These are phyloP conservation scores for Phoeniculus purpureus DNA, from an alignment of 2,797 vertebrate species.

Conservation along the genomic window DNA sequence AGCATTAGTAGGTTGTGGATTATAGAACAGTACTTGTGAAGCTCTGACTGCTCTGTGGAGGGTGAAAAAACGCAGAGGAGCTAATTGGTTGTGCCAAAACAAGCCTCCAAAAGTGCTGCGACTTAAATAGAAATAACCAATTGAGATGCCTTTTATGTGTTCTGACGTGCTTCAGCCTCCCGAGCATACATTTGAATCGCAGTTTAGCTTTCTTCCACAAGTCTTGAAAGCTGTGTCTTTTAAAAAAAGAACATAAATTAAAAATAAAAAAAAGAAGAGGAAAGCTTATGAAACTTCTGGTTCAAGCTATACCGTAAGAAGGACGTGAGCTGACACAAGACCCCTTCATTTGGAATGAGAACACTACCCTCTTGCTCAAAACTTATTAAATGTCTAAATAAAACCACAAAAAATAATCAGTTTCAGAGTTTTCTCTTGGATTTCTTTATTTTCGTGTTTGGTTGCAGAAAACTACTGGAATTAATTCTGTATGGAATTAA, in stretches of 20 bases:
- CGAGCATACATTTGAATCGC: not conserved
- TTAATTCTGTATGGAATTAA: not conserved
- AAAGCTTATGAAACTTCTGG: not conserved
- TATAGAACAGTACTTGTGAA: slow-evolving; percentile 28
- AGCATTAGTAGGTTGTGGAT: slow-evolving; percentile 20
- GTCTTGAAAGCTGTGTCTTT: not conserved
- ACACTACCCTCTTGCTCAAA: not conserved
- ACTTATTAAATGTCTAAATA: not conserved
- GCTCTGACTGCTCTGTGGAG: slow-evolving; percentile 4
- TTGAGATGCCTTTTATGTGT: slow-evolving; percentile 8
- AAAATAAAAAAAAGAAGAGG: not conserved
- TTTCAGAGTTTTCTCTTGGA: not conserved
- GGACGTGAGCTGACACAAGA: not conserved
- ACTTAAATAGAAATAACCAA: slow-evolving; percentile 19
- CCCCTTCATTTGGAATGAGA: not conserved
- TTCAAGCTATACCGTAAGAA: not conserved
- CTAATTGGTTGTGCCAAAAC: slow-evolving; percentile 39
- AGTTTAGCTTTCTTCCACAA: not conserved
- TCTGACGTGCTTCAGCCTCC: not conserved
- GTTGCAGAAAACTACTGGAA: not conserved
- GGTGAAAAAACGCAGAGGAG: slow-evolving; percentile 18
- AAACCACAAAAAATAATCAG: not conserved
- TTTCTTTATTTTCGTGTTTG: not conserved
- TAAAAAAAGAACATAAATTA: no score
- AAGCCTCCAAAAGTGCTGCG: not conserved